Base-by-base conservation (phyloP, 2,113 vertebrate species). In the Xenopus borealis region DNA sequence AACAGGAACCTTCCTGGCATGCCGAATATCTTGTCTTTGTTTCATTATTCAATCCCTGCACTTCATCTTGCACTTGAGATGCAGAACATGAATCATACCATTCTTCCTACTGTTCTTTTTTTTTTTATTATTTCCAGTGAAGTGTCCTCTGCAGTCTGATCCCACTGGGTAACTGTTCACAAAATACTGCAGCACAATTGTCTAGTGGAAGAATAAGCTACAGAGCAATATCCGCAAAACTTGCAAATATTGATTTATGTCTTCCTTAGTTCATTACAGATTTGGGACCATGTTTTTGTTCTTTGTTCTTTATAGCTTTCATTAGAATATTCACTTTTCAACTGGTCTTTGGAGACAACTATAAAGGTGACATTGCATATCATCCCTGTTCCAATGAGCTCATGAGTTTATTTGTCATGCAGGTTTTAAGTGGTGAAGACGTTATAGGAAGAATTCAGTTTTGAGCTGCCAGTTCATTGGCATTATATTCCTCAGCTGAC, bases 41-140 rank as follows among this genome's bases (percentile, higher is more conserved):
- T 96, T 95, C 93, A 95, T 95, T 95, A 97, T 97, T 96, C 95
- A 94, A 75, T 85, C 88, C 93, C 92, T 90, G 91, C 89, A 85
- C 91, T 90, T 86, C 84, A 81, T 88, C 83, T 89, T 90, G 86
- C 89, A 92, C 92, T 95, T 94, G 89, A 94, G 90, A 96, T 96
- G 94, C 94, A 85, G 85, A 92, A 91, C 92, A 92, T 94, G 93
- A 95, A 93, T 93, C 91, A 89, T 81, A 73, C 84, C 83, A 83
- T 87, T 90, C 85, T 88, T 86, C 86, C 86, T 84, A 79, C 82
- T 82, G 83, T 87, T 89, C 82, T 86, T 84, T 84, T 85, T 84
- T 84, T 86, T 84, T 82, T n/a, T n/a, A n/a, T n/a, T 27, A 27
- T 27, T 88, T 85, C 82, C 71, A 83, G 83, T 81, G 81, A 91